A percentile compares a stretch with the other conserved stretches of the same genome.
Conservation (phyloP, 2,888 invertebrate species). For the Caenorhabditis zanzibari region DNA sequence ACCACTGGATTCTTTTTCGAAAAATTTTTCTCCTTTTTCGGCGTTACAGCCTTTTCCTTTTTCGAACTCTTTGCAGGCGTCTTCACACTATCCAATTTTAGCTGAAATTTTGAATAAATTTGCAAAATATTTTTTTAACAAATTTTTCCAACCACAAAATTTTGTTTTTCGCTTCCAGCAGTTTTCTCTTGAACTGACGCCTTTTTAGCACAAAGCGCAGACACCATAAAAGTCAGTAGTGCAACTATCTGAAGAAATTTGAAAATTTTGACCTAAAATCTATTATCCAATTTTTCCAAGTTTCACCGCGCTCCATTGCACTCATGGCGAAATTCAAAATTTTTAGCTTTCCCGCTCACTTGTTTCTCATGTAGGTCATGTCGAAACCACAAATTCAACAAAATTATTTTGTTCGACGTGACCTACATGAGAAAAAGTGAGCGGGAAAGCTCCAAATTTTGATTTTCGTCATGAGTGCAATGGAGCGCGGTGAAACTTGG, state of each 20-base stretch:
- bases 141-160: background rate
- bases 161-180: background rate
- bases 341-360: too few species aligned
- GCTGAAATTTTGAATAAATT: too few species aligned
- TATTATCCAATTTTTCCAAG: too few species aligned
- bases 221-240: background rate
- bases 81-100: background rate
- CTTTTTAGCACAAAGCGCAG: slow-evolving; percentile 22
- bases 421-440: too few species aligned
- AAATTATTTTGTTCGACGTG: too few species aligned
- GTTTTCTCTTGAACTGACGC: background rate
- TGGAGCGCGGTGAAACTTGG: too few species aligned
- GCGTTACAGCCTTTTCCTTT: background rate
- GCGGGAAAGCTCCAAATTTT: too few species aligned
- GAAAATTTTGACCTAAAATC: background rate
- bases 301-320: too few species aligned
- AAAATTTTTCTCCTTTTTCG: background rate
- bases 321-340: too few species aligned
- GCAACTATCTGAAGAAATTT: slow-evolving; percentile 31
- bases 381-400: too few species aligned
- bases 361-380: too few species aligned
- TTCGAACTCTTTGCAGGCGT: background rate
- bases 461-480: too few species aligned
- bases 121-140: background rate
- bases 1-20: background rate